Evolutionary conservation across 64 coral and sea anemone species (phyloP), one percentile per base, ranked within the genome.

Genomic region (Actinia tenebrosa): DNA sequence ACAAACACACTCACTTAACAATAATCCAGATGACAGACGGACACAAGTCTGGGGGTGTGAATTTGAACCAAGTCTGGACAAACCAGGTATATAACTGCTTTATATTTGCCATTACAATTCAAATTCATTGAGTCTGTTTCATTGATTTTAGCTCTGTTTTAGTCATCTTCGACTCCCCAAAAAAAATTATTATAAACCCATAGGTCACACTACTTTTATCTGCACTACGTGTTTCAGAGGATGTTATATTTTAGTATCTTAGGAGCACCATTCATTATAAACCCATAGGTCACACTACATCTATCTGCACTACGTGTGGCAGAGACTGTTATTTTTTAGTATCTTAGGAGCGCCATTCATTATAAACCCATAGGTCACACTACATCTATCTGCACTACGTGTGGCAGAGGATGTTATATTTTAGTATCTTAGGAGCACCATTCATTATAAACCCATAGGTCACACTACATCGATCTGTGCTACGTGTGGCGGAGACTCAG

Each of bases 1-100:
- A 16, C 97, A 99, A 84, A 99, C 97, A 27, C 97, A 99, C 71
- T 99, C 97, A 55, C 83, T 99, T 44, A 99, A 99, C 46, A 99
- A 99, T 84, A 89, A 99, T 60, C 97, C 97, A 45, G 45, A 83
- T 37, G 93, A 99, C 86, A 91, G 97, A 86, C 84, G 88, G 64
- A 99, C 97, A 7, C 97, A 99, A 86, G 97, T 99, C 3, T 99
- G 97, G 97, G 97, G 93, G 6, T 99, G 97, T 89, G 88, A 94
- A 30, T 99, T 99, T 99, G 93, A 99, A 84, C 97, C 97, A 69
- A 88, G 94, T 42, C 44, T 87, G 30, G 77, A 95, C 18, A 83
- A 87, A 14, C 86, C 88, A 92, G 96, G 96, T 98, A 26, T 11
- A 30, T 37, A 30, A 14, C 37, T 42, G 15, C 63, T 61, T 20